These are phyloP conservation scores for Patella depressa DNA, from an alignment of 2,888 invertebrate genomes.

Conservation along the genomic window DNA sequence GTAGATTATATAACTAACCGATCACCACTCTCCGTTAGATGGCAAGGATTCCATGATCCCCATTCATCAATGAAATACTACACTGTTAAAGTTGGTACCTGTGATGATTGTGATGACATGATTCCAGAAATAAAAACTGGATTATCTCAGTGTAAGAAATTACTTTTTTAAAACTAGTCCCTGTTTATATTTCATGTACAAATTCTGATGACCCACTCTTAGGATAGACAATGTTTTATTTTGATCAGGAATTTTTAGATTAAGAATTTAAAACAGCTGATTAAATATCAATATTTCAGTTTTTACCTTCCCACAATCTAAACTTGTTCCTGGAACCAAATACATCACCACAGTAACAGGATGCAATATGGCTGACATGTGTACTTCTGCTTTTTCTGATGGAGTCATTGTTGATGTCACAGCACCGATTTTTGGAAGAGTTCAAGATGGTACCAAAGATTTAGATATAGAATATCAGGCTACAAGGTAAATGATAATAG, in stretches of 20 bases:
- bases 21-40: conserved; percentile 30
- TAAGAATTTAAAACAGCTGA: no score
- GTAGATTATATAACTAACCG: conserved; percentile 36
- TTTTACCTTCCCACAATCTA: neutral
- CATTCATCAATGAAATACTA: conserved; percentile 39
- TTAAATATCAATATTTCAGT: neutral
- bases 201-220: no score
- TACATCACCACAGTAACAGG: conserved; percentile 41
- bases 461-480: conserved; percentile 46
- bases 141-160: conserved; percentile 23
- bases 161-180: neutral
- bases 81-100: conserved; percentile 40
- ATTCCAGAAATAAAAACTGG: conserved; percentile 30
- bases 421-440: conserved; percentile 43
- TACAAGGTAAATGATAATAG: neutral
- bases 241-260: no score
- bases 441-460: conserved; percentile 43
- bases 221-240: no score
- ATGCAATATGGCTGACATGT: conserved; percentile 48
- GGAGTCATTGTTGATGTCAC: conserved; percentile 50
- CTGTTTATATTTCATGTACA: no score
- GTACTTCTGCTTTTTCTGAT: conserved; percentile 46
- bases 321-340: neutral
- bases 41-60: conserved; percentile 43
- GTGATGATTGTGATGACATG: conserved; percentile 36